A percentile compares a stretch with the other conserved stretches of the same genome.
Evolutionary conservation across 2,113 vertebrate species (phyloP).

Genomic region (Calidris pugnax): DNA sequence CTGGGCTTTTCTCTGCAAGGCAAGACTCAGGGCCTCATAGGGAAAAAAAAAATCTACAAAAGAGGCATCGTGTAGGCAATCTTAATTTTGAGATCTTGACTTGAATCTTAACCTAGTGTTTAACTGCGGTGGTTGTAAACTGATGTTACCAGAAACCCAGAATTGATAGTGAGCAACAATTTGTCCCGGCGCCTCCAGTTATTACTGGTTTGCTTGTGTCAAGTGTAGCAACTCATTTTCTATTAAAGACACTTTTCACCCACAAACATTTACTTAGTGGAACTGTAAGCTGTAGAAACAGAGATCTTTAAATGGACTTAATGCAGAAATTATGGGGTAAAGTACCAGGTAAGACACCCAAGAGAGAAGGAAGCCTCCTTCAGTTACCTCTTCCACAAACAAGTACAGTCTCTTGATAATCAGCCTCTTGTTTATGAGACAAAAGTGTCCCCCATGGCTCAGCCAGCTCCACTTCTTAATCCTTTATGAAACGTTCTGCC

Average conservation of each 20-base stretch:
- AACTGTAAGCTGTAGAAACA: neutral
- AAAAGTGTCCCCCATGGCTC: constrained; percentile 54
- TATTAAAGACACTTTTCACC: neutral
- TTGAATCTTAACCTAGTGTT: neutral
- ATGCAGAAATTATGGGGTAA: neutral
- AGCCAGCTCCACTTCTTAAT: neutral
- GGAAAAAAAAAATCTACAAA: neutral
- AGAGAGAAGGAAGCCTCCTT: constrained; percentile 67
- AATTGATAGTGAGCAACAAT: accelerated
- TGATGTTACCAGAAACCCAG: neutral
- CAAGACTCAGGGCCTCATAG: neutral
- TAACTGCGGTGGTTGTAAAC: neutral
- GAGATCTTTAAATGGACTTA: neutral
- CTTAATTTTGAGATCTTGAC: neutral
- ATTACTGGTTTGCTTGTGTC: neutral
- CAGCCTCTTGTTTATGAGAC: constrained; percentile 63
- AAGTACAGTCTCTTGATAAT: constrained; percentile 66
- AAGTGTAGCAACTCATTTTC: neutral
- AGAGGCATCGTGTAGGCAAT: neutral
- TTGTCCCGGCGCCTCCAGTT: neutral
- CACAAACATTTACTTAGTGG: neutral
- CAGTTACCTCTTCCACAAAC: constrained; percentile 70
- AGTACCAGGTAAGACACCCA: constrained; percentile 41
- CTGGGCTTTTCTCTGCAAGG: neutral
- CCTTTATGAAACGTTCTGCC: constrained; percentile 14